Base-by-base conservation (phyloP, 2,797 vertebrate species). In the Enteromius argenteus region DNA sequence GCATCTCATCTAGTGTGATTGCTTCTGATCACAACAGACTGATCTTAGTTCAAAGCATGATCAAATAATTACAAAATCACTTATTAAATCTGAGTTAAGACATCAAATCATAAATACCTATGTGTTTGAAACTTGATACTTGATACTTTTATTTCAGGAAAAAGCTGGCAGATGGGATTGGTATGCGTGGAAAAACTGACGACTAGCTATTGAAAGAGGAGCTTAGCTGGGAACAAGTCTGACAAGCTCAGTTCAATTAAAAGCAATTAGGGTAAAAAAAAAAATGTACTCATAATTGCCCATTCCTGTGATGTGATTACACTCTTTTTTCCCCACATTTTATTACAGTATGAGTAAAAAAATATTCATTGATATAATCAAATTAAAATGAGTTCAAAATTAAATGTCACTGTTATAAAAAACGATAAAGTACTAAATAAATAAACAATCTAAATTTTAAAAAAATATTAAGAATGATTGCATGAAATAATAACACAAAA, bases 161-260 rank as follows among this genome's bases (percentile, higher is more conserved):
- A 51, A 30, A 21, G 60, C 35, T 67, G 17, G 8, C 30, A 19
- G 17, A 15, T 13, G 17, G 46, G 71, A 35, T 74, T 13, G 71
- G 46, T 3, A 21, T 13, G 71, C 17, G 46, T 53, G 72, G 46
- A 53, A 35, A 30, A 74, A 15, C 69, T 5, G 62, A 35, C 6
- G 27, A 74, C 39, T 44, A 14, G 14, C 39, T 71, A 23, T 27
- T 44, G 37, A 69, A 49, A 49, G 23, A 74, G 27, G 21, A 58
- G 73, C 21, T 76, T 58, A 58, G 46, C 46, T 76, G 56, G 3
- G 58, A 74, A 74, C 71, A 51, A 74, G 72, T 74, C 72, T 35
- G 49, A 74, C 49, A 13, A n/a, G 49, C 10, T 37, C 19, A 53
- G 30, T 35, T 35, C 27, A 21, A 13, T 51, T 51, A 73, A 73